Evolutionary conservation across 1,140 invertebrate species (phyloP).

Genomic region (Drosophila ficusphila): DNA sequence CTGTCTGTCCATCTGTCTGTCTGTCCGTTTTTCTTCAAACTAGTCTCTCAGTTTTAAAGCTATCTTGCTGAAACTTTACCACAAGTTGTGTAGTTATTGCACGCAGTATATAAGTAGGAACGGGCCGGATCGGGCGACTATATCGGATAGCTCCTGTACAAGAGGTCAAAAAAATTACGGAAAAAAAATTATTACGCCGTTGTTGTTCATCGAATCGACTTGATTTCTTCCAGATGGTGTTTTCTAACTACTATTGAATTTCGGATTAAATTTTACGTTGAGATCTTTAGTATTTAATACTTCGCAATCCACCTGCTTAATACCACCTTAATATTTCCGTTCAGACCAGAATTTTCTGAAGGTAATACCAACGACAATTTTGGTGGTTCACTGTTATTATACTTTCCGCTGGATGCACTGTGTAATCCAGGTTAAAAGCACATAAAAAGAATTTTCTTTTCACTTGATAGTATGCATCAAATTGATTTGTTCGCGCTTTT

Average conservation of each 20-base stretch:
- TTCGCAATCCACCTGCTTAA: conserved; percentile 98
- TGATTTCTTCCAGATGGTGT: conserved; percentile 85
- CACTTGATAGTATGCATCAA: conserved; percentile 91
- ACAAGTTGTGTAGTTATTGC: no score
- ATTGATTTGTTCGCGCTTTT: conserved; percentile 60
- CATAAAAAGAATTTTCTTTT: conserved; percentile 96
- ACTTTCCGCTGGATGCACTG: conserved; percentile 91
- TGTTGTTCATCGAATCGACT: no score
- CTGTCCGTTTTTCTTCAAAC: no score
- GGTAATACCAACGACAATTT: conserved; percentile 96
- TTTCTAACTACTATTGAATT: no score
- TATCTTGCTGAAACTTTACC: no score
- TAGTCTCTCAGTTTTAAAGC: no score
- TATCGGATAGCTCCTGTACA: no score
- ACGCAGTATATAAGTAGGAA: no score
- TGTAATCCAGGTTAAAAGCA: conserved; percentile 94
- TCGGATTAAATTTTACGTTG: conserved; percentile 90
- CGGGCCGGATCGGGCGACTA: no score
- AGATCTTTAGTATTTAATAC: conserved; percentile 94
- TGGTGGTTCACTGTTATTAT: conserved; percentile 93
- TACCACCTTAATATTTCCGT: conserved; percentile 92
- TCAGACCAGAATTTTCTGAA: conserved; percentile 88
- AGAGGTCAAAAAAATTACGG: no score
- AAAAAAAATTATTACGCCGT: no score
- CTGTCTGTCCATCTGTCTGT: no score